A percentile compares a stretch with the other conserved stretches of the same genome.
These are phyloP conservation scores for Stichopus horrens DNA, from an alignment of 53 echinoderm and acorn worm genomes.

Conservation along the genomic window DNA sequence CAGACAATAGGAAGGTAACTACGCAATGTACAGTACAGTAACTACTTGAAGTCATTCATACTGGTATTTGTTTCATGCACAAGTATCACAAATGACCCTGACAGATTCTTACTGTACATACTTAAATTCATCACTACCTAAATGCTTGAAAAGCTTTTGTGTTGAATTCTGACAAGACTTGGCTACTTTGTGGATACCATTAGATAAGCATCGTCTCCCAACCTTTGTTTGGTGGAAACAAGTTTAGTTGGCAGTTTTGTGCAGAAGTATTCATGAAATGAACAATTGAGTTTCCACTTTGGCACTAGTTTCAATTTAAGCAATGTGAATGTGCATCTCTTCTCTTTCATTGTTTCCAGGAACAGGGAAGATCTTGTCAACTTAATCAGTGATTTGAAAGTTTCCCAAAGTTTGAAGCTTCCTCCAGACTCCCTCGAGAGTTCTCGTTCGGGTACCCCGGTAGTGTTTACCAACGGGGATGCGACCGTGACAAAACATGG, in stretches of 20 bases:
- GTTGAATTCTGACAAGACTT: no score
- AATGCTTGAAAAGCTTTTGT: no score
- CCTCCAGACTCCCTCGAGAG: slow-evolving; percentile 27
- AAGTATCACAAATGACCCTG: no score
- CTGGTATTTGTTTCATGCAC: no score
- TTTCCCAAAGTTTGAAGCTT: not conserved
- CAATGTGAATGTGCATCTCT: not conserved
- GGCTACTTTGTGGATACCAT: no score
- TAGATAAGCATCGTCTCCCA: no score
- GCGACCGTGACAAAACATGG: not conserved
- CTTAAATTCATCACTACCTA: no score
- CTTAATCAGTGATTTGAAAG: slow-evolving; percentile 22
- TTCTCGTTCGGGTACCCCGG: slow-evolving; percentile 29
- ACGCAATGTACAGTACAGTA: not conserved
- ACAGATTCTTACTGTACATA: no score
- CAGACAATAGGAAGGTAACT: slow-evolving; percentile 83
- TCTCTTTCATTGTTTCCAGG: not conserved
- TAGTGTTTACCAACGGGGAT: slow-evolving; percentile 12
- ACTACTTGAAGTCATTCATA: not conserved
- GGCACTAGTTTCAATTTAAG: not conserved
- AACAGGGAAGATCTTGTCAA: slow-evolving; percentile 29
- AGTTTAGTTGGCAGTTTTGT: no score
- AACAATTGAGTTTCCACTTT: no score
- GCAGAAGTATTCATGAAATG: no score
- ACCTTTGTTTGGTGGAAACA: no score